phyloP scores from a whole-genome alignment of 2,113 vertebrate genomes.

The Scomber scombrus region DNA sequence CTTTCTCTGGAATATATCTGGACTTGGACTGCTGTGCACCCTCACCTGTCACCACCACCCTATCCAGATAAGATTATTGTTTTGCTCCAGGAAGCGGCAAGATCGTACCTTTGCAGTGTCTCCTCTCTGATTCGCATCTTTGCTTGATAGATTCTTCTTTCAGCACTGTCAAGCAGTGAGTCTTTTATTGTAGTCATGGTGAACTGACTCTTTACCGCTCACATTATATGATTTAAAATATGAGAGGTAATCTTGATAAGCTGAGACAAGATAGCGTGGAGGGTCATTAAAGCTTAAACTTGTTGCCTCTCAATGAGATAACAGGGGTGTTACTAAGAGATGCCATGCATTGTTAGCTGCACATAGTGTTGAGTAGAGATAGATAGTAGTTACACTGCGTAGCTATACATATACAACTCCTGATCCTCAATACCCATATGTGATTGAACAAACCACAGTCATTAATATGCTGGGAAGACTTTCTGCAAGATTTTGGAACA shows the following conservation, averaged over 20 bases:
- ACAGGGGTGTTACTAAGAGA: too few relatives aligned
- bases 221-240: neutral
- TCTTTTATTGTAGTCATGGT: slow-evolving; percentile 22
- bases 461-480: too few relatives aligned
- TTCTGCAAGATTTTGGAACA: too few relatives aligned
- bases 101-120: slow-evolving; percentile 10
- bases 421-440: neutral
- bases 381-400: too few relatives aligned
- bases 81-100: slow-evolving; percentile 5
- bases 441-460: neutral
- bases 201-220: neutral
- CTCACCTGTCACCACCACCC: slow-evolving; percentile 13
- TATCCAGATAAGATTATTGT: slow-evolving; percentile 16
- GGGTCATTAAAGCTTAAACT: neutral
- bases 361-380: neutral
- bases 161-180: neutral
- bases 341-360: too few relatives aligned
- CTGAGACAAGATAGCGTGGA: neutral
- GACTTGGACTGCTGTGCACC: neutral
- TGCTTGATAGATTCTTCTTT: neutral
- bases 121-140: slow-evolving; percentile 31
- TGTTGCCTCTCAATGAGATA: too few relatives aligned
- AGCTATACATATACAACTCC: too few relatives aligned
- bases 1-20: neutral
- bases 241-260: neutral